Evolutionary conservation across 2,888 invertebrate genomes (phyloP).

Genomic region (Melieria omissa): DNA sequence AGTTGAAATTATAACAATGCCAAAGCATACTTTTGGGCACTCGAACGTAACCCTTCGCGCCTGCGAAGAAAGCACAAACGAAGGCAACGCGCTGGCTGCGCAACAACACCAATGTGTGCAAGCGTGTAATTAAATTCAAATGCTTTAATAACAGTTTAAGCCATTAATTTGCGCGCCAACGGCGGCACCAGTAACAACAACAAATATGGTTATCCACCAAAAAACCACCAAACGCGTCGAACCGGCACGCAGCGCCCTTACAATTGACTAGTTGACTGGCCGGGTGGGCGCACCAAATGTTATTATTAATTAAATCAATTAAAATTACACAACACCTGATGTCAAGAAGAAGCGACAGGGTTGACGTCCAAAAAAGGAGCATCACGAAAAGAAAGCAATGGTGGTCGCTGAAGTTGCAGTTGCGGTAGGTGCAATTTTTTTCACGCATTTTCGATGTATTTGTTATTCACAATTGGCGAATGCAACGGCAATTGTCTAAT

Average conservation of each 20-base stretch:
- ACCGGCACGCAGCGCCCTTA: not conserved
- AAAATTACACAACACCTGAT: slow-evolving; percentile 31
- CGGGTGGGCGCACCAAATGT: slow-evolving; percentile 22
- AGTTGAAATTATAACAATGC: slow-evolving; percentile 7
- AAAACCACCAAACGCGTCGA: not conserved
- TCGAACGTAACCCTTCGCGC: not conserved
- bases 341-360: not conserved
- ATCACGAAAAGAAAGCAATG: no score
- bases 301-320: slow-evolving; percentile 38
- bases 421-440: no score
- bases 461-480: no score
- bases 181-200: no score
- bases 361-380: not conserved
- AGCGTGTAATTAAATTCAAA: slow-evolving; percentile 17
- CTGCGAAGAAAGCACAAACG: not conserved
- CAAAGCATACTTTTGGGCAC: slow-evolving; percentile 2
- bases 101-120: not conserved
- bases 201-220: not conserved
- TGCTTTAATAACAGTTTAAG: slow-evolving; percentile 23
- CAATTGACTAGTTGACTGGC: not conserved
- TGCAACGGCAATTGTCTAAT: no score
- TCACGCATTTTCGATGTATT: no score
- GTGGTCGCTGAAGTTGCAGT: no score
- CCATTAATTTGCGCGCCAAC: not conserved
- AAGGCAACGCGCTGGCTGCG: not conserved